Percentiles rank a stretch among this genome's conserved stretches.
Evolutionary conservation across 1,140 invertebrate genomes (phyloP).

Genomic region (Heliothis subflexa): DNA sequence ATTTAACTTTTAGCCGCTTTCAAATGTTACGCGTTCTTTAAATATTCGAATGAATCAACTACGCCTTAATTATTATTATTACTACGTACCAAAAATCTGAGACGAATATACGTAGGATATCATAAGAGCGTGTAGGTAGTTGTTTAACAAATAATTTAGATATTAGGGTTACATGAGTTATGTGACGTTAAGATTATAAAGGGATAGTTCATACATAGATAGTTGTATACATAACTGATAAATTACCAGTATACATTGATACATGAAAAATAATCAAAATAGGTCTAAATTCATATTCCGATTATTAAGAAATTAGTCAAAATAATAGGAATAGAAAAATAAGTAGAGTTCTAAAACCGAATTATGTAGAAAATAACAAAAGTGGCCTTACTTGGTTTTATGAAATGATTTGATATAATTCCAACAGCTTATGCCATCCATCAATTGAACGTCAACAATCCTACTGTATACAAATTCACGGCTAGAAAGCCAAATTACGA

Average conservation of each 20-base stretch:
- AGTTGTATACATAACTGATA: background rate
- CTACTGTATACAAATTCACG: background rate
- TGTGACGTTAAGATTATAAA: background rate
- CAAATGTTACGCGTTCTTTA: background rate
- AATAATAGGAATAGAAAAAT: too few species aligned
- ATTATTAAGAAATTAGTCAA: too few species aligned
- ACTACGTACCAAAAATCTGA: conserved; percentile 34
- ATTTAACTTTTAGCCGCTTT: background rate
- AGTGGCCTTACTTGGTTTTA: background rate
- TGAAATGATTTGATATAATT: background rate
- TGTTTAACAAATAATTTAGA: conserved; percentile 27
- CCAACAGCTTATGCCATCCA: background rate
- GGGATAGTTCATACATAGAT: background rate
- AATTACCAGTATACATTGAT: background rate
- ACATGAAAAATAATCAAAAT: background rate
- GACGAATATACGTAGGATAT: conserved; percentile 30
- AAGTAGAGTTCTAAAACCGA: too few species aligned
- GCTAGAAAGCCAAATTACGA: background rate
- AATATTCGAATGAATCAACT: conserved; percentile 23
- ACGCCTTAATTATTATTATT: conserved; percentile 34
- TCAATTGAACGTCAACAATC: background rate
- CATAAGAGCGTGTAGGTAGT: conserved; percentile 4
- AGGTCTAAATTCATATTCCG: too few species aligned
- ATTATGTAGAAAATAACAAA: background rate
- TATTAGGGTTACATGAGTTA: background rate